Percentiles rank a stretch among this genome's conserved stretches.
phyloP scores from a whole-genome alignment of 2,797 vertebrate species.

The Acrossocheilus wenchowensis region DNA sequence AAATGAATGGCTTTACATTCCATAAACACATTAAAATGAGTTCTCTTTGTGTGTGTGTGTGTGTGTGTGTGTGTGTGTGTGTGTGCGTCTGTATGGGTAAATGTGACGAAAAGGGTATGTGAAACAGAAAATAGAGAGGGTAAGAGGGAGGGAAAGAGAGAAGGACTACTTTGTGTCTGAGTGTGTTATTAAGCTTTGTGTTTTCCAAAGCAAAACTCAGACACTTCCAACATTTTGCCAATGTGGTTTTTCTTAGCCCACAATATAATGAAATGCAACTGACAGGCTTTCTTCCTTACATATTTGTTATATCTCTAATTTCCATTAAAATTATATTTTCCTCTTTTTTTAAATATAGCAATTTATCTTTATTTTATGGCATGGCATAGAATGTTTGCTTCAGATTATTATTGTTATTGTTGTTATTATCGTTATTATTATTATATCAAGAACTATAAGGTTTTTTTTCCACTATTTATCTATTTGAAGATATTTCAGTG shows the following conservation, averaged over 20 bases:
- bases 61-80: background rate
- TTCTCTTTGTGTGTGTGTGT: conserved; percentile 29
- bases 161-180: conserved; percentile 49
- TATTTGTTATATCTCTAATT: conserved; percentile 16
- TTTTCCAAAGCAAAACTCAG: conserved; percentile 51
- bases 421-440: background rate
- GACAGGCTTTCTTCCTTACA: conserved; percentile 16
- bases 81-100: conserved; percentile 44
- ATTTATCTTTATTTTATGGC: conserved; percentile 1
- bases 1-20: conserved; percentile 67
- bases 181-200: conserved; percentile 56
- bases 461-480: background rate
- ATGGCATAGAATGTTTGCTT: background rate
- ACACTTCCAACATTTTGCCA: conserved; percentile 50
- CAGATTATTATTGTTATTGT: background rate
- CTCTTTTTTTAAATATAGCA: background rate
- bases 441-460: background rate
- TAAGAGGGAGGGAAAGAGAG: conserved; percentile 46
- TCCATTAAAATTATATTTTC: background rate
- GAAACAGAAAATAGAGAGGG: conserved; percentile 53
- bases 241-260: conserved; percentile 31
- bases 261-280: conserved; percentile 49
- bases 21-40: conserved; percentile 65
- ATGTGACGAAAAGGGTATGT: conserved; percentile 53
- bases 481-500: background rate